Evolutionary conservation across 2,888 invertebrate genomes (phyloP), one percentile per base, ranked within the genome.

Genomic region (Dermolepida albohirtum): DNA sequence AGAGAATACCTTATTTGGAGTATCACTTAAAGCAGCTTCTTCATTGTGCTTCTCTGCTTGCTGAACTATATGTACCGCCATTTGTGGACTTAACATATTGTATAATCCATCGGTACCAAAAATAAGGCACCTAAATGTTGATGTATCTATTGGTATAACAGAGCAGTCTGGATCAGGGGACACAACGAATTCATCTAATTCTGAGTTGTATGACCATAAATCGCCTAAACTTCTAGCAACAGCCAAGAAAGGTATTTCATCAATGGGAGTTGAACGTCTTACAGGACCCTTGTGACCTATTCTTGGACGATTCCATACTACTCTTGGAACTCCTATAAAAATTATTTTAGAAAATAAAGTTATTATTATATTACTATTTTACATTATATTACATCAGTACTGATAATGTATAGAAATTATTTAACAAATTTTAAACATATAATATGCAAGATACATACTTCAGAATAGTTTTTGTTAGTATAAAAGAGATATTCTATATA

Each of bases 71-170:
- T 90, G 89, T 5, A 97, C 95, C 0, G 97, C 94, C 72, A 91
- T 90, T 74, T 92, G 89, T 0, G 96, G 89, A 1, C 90, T 90
- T 71, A 98, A 85, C 89, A 98, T 96, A 84, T 99, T 98, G 93
- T 96, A 98, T 40, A 98, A 85, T 0, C 98, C 98, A 83, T 99
- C 98, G 0, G 97, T 97, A 64, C 97, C 98, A 78, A 98, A 92
- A 73, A 98, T 93, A 47, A 98, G 86, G 85, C 97, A 98, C 75
- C 93, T 83, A 80, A 90, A 91, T 73, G 87, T 89, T 59, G 89
- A 87, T 11, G 94, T 89, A 82, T 96, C 92, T 74, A 96, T 92
- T 71, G 90, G 88, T 70, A 94, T 85, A 1, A 97, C 96, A 68
- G 90, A 89, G 10, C 97, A 95, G 85, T 99, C 98, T 0, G 98